phyloP scores from a whole-genome alignment of 2,888 invertebrate genomes.

The Pristionchus entomophagus region DNA sequence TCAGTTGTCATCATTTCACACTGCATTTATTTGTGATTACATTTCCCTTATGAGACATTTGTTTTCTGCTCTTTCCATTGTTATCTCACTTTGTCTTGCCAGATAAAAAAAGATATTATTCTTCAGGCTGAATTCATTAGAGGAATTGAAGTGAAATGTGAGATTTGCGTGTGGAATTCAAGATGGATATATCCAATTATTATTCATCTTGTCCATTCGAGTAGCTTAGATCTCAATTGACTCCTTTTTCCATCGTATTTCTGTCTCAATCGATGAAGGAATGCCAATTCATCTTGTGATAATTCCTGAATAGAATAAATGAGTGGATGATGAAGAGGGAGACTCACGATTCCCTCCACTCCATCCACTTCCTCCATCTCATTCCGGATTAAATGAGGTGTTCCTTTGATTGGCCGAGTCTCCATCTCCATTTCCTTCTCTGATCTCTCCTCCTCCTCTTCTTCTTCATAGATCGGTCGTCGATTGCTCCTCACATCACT shows the following conservation, averaged over 20 bases:
- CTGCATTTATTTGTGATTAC: conserved; percentile 26
- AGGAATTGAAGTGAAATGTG: not conserved
- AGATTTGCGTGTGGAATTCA: not conserved
- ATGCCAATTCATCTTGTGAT: not conserved
- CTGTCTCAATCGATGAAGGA: conserved; percentile 7
- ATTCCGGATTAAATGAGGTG: not conserved
- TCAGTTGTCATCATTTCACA: not conserved
- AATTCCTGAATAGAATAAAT: not conserved
- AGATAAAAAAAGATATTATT: conserved; percentile 9
- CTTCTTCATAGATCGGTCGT: not conserved
- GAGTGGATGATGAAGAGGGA: not conserved
- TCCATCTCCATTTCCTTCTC: not conserved
- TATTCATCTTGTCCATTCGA: not conserved
- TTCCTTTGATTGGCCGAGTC: not conserved
- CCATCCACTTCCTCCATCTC: not conserved
- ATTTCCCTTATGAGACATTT: conserved; percentile 4
- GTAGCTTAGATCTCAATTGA: not conserved
- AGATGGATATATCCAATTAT: conserved; percentile 13
- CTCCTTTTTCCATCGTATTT: not conserved
- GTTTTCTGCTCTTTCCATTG: no score
- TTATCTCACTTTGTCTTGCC: not conserved
- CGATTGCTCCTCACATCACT: not conserved
- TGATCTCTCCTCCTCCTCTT: not conserved
- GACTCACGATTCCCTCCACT: not conserved
- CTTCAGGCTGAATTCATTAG: conserved; percentile 11